Percentiles rank a stretch among this genome's conserved stretches.
Conservation (phyloP, 2,888 invertebrate genomes). For the Cryptophagus acutangulus region DNA sequence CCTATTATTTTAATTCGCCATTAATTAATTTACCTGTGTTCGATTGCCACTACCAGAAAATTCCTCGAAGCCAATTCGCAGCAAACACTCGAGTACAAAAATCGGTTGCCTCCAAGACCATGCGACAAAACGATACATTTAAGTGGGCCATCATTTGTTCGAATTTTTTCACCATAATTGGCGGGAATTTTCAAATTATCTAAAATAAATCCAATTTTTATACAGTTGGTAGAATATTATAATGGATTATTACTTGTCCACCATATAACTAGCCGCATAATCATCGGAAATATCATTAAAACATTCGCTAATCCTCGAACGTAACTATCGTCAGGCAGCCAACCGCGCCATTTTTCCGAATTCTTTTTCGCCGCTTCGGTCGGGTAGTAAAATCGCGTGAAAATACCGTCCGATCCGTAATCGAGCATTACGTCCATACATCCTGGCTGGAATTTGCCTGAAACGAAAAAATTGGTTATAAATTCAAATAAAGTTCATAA, state of each 20-base stretch:
- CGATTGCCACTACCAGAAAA: conserved; percentile 59
- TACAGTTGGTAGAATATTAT: neutral
- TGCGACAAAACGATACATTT: conserved; percentile 62
- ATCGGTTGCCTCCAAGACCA: conserved; percentile 59
- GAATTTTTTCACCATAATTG: conserved; percentile 49
- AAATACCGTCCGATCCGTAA: conserved; percentile 50
- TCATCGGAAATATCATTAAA: conserved; percentile 41
- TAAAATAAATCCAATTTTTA: no score
- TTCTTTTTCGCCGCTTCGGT: conserved; percentile 45
- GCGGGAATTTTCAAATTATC: conserved; percentile 52
- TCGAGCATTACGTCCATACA: conserved; percentile 56
- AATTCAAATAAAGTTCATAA: no score
- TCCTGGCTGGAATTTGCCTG: conserved; percentile 54
- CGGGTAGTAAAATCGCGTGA: conserved; percentile 57
- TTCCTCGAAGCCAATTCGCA: conserved; percentile 62
- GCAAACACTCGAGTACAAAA: conserved; percentile 57
- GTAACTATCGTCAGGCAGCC: conserved; percentile 55
- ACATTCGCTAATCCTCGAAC: conserved; percentile 50
- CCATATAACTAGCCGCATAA: conserved; percentile 42
- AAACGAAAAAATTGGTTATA: no score
- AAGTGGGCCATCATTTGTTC: conserved; percentile 39
- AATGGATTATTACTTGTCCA: conserved; percentile 39
- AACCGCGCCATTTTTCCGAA: conserved; percentile 51
- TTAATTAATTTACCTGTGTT: conserved; percentile 52
- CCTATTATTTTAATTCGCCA: conserved; percentile 3